Percentiles rank a stretch among this genome's conserved stretches.
phyloP scores from a whole-genome alignment of 2,888 invertebrate species.

The Acanthoscelides obtectus region DNA sequence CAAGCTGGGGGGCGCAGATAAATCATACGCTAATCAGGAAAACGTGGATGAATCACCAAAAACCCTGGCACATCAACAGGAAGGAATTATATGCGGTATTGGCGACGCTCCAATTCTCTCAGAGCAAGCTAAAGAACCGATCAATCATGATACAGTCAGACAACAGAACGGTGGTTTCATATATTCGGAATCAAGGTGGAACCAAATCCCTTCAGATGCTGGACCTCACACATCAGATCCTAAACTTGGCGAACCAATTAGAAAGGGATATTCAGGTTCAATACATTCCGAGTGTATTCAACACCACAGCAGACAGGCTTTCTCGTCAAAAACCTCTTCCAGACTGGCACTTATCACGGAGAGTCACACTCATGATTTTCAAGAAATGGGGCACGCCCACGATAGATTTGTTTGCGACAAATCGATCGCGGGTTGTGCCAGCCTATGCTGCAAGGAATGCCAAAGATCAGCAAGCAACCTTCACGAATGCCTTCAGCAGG shows the following conservation, averaged over 20 bases:
- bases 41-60: conserved; percentile 9
- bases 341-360: conserved; percentile 18
- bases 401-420: conserved; percentile 21
- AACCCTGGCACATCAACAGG: conserved; percentile 11
- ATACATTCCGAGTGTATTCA: conserved; percentile 17
- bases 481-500: conserved; percentile 22
- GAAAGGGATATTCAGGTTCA: background rate
- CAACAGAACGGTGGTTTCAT: conserved; percentile 15
- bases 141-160: conserved; percentile 13
- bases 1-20: conserved; percentile 12
- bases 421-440: conserved; percentile 17
- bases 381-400: conserved; percentile 19
- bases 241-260: conserved; percentile 1
- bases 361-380: conserved; percentile 11
- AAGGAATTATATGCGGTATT: conserved; percentile 9
- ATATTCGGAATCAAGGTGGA: conserved; percentile 13
- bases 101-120: background rate
- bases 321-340: conserved; percentile 13
- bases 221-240: conserved; percentile 2
- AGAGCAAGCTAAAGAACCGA: background rate
- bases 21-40: conserved; percentile 2
- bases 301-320: conserved; percentile 25
- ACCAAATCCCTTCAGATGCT: conserved; percentile 8
- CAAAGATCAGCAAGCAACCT: conserved; percentile 14
- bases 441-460: conserved; percentile 13